Percentiles rank a stretch among this genome's conserved stretches.
These are phyloP conservation scores for Xiphias gladius DNA, from an alignment of 2,113 vertebrate genomes.

Conservation along the genomic window DNA sequence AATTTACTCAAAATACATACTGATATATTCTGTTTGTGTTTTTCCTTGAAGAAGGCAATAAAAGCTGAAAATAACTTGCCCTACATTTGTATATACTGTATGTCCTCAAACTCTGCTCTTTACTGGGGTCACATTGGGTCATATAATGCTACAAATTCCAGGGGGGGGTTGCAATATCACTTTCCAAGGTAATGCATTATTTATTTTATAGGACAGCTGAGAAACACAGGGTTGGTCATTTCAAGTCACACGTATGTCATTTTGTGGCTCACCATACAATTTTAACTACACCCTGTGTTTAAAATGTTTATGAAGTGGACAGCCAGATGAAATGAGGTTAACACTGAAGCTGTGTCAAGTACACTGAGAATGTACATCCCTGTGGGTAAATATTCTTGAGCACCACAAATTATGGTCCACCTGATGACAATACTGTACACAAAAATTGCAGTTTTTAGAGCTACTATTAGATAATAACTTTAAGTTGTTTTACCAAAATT, in stretches of 20 bases:
- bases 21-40: not conserved
- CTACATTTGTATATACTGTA: not conserved
- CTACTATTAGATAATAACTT: not conserved
- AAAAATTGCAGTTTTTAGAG: conserved; percentile 6
- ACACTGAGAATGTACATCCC: not conserved
- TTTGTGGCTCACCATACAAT: conserved; percentile 34
- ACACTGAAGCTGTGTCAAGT: not conserved
- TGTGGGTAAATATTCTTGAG: not conserved
- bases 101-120: not conserved
- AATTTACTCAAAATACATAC: not conserved
- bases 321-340: not conserved
- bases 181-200: conserved; percentile 78
- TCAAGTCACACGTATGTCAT: conserved; percentile 15
- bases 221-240: conserved; percentile 41
- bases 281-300: conserved; percentile 34
- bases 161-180: conserved; percentile 64
- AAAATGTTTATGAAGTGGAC: conserved; percentile 15
- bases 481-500: not conserved
- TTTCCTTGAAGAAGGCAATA: not conserved
- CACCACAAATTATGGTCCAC: conserved; percentile 5
- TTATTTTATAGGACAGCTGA: conserved; percentile 59
- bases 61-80: not conserved
- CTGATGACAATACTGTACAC: not conserved
- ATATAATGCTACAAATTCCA: conserved; percentile 31
- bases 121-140: not conserved